These are phyloP conservation scores for Sericinus montela DNA, from an alignment of 2,888 invertebrate genomes.

Conservation along the genomic window DNA sequence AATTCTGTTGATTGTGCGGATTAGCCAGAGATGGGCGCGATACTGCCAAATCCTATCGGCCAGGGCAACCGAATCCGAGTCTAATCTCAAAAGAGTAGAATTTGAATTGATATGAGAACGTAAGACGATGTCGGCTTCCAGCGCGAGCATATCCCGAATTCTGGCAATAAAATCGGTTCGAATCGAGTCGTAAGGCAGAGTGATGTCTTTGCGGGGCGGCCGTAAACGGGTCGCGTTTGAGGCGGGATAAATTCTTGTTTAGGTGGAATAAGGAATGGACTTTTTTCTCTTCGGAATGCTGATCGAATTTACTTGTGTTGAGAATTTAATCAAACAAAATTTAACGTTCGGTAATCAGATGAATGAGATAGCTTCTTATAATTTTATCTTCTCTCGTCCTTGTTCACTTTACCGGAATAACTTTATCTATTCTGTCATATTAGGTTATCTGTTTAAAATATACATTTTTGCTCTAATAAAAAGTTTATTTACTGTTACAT, in stretches of 20 bases:
- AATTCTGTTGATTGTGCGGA: conserved; percentile 37
- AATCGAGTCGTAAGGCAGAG: conserved; percentile 1
- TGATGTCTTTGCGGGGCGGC: background rate
- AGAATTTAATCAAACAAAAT: conserved; percentile 17
- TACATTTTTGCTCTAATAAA: too few relatives aligned
- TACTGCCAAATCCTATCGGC: conserved; percentile 15
- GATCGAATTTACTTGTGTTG: conserved; percentile 13
- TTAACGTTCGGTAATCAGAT: conserved; percentile 10
- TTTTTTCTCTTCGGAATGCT: conserved; percentile 11
- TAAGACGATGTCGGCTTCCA: background rate
- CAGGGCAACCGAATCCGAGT: conserved; percentile 17
- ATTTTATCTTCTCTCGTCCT: background rate
- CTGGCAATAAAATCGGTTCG: conserved; percentile 15
- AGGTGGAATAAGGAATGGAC: conserved; percentile 13
- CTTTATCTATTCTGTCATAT: too few relatives aligned
- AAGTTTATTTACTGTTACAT: too few relatives aligned
- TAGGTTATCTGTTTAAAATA: too few relatives aligned
- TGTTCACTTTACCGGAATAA: background rate
- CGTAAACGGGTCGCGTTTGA: conserved; percentile 12
- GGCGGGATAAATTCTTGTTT: conserved; percentile 18
- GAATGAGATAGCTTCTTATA: conserved; percentile 2
- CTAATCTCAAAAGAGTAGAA: conserved; percentile 23
- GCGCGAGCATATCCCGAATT: conserved; percentile 14
- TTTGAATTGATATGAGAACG: conserved; percentile 19
- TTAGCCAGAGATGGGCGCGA: conserved; percentile 29